Evolutionary conservation across 2,888 invertebrate genomes (phyloP), one percentile per base, ranked within the genome.

Genomic region (Amorpha juglandis): DNA sequence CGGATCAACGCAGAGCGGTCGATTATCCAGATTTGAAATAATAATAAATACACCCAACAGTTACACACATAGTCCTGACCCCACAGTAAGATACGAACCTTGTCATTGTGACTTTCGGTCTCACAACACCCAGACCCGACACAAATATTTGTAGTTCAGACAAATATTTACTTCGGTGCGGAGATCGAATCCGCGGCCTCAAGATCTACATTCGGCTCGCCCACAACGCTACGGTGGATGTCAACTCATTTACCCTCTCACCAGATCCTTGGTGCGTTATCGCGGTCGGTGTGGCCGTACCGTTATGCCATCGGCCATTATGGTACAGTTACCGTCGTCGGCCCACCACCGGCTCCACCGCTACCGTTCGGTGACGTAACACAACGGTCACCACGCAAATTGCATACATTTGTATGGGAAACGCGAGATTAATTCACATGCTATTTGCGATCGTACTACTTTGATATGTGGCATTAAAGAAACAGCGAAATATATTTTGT

Each of bases 21-120:
- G 74, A 97, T 98, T 53, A 98, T 95, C 98, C 98, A 98, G 12
- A 98, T 94, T 98, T 98, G 78, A 12, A 53, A 35, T n/a, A n/a
- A n/a, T n/a, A n/a, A n/a, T n/a, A n/a, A n/a, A n/a, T n/a, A n/a
- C n/a, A n/a, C n/a, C n/a, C n/a, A n/a, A n/a, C n/a, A n/a, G n/a
- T n/a, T n/a, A n/a, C n/a, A n/a, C n/a, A n/a, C n/a, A n/a, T n/a
- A n/a, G n/a, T n/a, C n/a, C n/a, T n/a, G n/a, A n/a, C n/a, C n/a
- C n/a, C n/a, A n/a, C n/a, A n/a, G n/a, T n/a, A n/a, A n/a, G n/a
- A n/a, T n/a, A n/a, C n/a, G n/a, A n/a, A n/a, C n/a, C n/a, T n/a
- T n/a, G n/a, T n/a, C n/a, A n/a, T n/a, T n/a, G n/a, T n/a, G n/a
- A n/a, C n/a, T n/a, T n/a, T n/a, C n/a, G n/a, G n/a, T n/a, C n/a